Conservation (phyloP, 2,888 invertebrate genomes). For the Phoenoteleia sp. region DNA sequence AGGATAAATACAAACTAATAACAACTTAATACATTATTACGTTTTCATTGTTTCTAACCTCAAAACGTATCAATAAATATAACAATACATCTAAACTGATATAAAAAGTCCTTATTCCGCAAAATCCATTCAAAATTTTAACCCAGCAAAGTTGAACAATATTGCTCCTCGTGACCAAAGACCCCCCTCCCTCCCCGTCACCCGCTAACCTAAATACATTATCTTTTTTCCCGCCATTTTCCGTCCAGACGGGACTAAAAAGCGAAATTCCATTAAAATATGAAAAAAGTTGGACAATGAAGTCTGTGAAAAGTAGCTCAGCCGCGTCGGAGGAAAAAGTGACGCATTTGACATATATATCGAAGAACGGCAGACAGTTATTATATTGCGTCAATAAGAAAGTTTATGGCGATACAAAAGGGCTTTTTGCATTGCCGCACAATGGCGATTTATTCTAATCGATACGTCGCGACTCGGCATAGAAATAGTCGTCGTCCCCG, state of each 20-base stretch:
- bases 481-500: constrained; percentile 64
- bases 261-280: constrained; percentile 62
- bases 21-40: too few species aligned
- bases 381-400: constrained; percentile 72
- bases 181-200: neutral
- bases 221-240: constrained; percentile 31
- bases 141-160: constrained; percentile 17
- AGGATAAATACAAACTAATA: too few species aligned
- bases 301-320: constrained; percentile 70
- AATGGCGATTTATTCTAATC: constrained; percentile 71
- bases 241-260: constrained; percentile 55
- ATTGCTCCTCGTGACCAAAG: neutral
- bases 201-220: constrained; percentile 65
- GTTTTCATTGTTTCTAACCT: too few species aligned
- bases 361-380: constrained; percentile 68
- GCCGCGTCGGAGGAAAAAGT: constrained; percentile 57
- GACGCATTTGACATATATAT: constrained; percentile 67
- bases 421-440: constrained; percentile 62
- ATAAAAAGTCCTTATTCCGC: too few species aligned
- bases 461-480: constrained; percentile 68
- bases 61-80: too few species aligned
- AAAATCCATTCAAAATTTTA: too few species aligned
- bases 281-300: constrained; percentile 66
- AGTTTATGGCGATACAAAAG: constrained; percentile 70
- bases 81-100: too few species aligned